Conservation (phyloP, 1,140 invertebrate genomes). For the Cecropterus lyciades region DNA sequence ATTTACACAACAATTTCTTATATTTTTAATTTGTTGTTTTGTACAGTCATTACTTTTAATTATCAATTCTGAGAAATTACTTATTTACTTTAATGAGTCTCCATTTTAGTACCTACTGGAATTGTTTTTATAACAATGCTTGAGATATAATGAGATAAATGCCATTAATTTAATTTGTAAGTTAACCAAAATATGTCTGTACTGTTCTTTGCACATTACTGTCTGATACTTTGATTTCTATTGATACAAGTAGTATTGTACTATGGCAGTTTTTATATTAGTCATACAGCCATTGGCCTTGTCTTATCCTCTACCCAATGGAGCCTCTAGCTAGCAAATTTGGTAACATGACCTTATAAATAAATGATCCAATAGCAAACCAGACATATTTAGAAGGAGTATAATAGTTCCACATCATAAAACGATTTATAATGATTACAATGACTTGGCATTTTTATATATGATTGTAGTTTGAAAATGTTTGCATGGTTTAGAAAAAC, state of each 20-base stretch:
- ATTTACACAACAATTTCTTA: too few species aligned
- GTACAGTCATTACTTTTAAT: neutral
- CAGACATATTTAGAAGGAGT: too few species aligned
- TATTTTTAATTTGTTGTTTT: too few species aligned
- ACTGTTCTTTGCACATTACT: too few species aligned
- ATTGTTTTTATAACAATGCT: neutral
- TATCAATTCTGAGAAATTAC: conserved; percentile 6
- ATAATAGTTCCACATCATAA: too few species aligned
- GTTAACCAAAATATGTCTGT: neutral
- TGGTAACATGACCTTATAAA: conserved; percentile 25
- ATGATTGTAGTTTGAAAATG: too few species aligned
- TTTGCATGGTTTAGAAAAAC: too few species aligned
- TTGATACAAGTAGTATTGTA: conserved; percentile 5
- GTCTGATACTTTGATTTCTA: too few species aligned
- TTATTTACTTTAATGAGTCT: conserved; percentile 9
- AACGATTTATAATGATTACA: too few species aligned
- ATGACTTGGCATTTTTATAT: too few species aligned
- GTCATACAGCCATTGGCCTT: conserved; percentile 40
- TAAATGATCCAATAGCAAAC: neutral
- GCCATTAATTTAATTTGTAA: neutral
- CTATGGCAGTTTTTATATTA: conserved; percentile 16
- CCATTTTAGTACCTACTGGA: neutral
- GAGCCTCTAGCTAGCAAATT: conserved; percentile 49
- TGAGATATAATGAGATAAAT: neutral
- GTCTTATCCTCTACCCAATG: conserved; percentile 47